Evolutionary conservation across 2,797 vertebrate genomes (phyloP).

Genomic region (Neosilurus mollespiculum): DNA sequence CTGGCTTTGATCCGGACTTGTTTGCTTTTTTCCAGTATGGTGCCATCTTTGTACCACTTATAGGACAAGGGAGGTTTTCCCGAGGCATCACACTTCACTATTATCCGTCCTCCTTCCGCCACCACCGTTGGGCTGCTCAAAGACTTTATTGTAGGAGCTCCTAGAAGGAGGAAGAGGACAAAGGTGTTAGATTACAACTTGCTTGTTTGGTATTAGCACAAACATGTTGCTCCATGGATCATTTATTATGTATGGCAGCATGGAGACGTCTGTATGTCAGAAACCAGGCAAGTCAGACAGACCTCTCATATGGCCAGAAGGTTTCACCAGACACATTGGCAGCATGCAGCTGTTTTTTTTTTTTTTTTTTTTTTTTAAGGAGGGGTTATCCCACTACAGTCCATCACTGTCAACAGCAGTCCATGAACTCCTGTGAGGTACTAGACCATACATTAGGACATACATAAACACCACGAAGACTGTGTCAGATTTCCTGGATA

Average conservation of each 20-base stretch:
- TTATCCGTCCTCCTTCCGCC: constrained; percentile 84
- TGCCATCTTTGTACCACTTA: constrained; percentile 96
- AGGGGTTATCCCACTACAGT: not conserved
- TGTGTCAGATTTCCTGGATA: too few relatives aligned
- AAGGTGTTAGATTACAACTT: constrained; percentile 32
- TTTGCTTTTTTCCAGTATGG: constrained; percentile 87
- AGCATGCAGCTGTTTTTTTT: not conserved
- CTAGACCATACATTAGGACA: not conserved
- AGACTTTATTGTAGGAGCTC: constrained; percentile 87
- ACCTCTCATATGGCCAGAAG: constrained; percentile 71
- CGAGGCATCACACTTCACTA: constrained; percentile 89
- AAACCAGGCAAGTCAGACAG: constrained; percentile 23
- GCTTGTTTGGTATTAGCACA: not conserved
- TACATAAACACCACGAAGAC: not conserved
- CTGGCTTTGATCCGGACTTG: constrained; percentile 84
- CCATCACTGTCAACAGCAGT: not conserved
- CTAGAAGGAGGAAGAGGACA: constrained; percentile 51
- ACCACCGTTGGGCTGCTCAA: constrained; percentile 84
- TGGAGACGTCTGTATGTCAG: not conserved
- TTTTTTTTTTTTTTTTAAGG: not conserved
- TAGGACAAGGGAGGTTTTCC: constrained; percentile 86
- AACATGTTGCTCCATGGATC: not conserved
- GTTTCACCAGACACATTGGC: constrained; percentile 67
- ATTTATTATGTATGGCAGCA: constrained; percentile 1
- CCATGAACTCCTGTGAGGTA: not conserved